Base-by-base conservation (phyloP, 2,113 vertebrate species). In the Sphyrna mokarran region DNA sequence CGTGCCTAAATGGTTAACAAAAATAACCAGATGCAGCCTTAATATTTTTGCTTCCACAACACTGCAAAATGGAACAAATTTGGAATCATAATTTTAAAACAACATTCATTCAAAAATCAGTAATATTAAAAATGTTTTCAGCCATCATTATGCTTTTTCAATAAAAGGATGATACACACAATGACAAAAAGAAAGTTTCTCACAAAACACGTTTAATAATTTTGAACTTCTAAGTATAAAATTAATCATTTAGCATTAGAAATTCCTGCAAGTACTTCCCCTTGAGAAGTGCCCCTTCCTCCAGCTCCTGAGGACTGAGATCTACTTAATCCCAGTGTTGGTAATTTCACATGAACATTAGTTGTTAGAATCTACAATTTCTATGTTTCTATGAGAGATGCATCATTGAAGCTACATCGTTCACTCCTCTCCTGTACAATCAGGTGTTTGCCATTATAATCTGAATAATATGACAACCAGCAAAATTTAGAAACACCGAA, bases 1-100 rank as follows among this genome's bases (percentile, higher is more conserved):
- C 99, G 98, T 97, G 99, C 99, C 99, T 99, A 96, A 76, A 85
- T 23, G 26, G 63, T 68, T 40, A 48, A 85, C 29, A 90, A 90
- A 95, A 95, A 87, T 20, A 78, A 78, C 16, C 20, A 78, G 37
- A 66, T 80, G 37, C 48, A 66, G 29, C 33, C 14, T 85, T 13
- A 43, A 37, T 83, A 83, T 40, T 83, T 83, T 83, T 43, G 37
- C 37, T 40, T 14, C 16, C 80, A 61, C 58, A 69, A 58, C 61
- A 93, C 18, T 58, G 54, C 86, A 89, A 89, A 89, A 23, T 54
- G 58, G 48, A 89, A 72, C 70, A 72, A 58, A 89, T 89, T 66
- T 40, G 63, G 16, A 91, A 63, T 26, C 61, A 29, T 13, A 91
- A 61, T 63, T 89, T 89, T 61, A 89, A 40, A 90, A 90, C 16